These are phyloP conservation scores for Pammene aurita DNA, from an alignment of 2,888 invertebrate species.

Conservation along the genomic window DNA sequence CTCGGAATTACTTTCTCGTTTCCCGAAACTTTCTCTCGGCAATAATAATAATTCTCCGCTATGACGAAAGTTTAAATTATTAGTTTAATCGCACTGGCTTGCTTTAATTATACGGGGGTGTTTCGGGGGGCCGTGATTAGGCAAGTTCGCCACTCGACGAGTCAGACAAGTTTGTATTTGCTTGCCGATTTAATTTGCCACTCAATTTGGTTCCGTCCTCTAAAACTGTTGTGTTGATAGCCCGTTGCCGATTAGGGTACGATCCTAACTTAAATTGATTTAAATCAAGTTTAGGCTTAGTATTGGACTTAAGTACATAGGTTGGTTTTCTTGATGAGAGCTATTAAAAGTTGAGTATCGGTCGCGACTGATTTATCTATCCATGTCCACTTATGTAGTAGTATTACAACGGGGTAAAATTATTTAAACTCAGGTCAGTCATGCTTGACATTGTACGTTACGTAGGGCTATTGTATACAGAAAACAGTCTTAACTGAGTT, in stretches of 20 bases:
- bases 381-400: too few species aligned
- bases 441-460: too few species aligned
- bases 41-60: constrained; percentile 80
- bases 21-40: constrained; percentile 69
- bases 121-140: constrained; percentile 56
- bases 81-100: constrained; percentile 78
- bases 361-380: too few species aligned
- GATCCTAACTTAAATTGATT: background rate
- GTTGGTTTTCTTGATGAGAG: too few species aligned
- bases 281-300: background rate
- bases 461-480: too few species aligned
- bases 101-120: constrained; percentile 70
- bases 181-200: constrained; percentile 61
- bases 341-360: too few species aligned
- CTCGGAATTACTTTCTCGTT: constrained; percentile 78
- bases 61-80: constrained; percentile 82
- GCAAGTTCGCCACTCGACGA: constrained; percentile 56
- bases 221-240: constrained; percentile 47
- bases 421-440: too few species aligned
- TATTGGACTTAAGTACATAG: too few species aligned
- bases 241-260: constrained; percentile 31
- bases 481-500: too few species aligned
- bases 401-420: too few species aligned
- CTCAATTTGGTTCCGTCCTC: constrained; percentile 59
- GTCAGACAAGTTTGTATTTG: constrained; percentile 60